Percentiles rank a stretch among this genome's conserved stretches.
phyloP scores from a whole-genome alignment of 2,797 vertebrate species.

The Darevskia nairensis region DNA sequence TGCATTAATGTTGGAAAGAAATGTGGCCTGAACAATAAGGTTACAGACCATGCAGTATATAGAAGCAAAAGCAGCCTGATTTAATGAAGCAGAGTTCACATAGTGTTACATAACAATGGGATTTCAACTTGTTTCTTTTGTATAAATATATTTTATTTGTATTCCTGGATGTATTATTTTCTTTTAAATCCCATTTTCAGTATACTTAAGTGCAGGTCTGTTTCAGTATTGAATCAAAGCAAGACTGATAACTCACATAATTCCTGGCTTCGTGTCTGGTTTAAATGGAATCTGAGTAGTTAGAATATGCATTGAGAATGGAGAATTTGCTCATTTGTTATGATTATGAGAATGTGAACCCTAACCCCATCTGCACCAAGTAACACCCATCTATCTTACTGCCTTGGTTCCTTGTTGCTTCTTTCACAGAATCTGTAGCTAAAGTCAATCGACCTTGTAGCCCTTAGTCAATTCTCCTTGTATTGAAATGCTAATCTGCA shows the following conservation, averaged over 20 bases:
- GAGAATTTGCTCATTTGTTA: constrained; percentile 34
- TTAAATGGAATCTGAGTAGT: constrained; percentile 37
- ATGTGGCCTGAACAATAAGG: constrained; percentile 90
- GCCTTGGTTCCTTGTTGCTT: constrained; percentile 24
- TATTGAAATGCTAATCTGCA: constrained; percentile 26
- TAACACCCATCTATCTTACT: constrained; percentile 52
- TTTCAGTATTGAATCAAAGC: constrained; percentile 60
- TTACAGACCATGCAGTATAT: constrained; percentile 80
- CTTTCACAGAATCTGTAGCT: constrained; percentile 34
- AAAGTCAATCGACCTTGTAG: constrained; percentile 22
- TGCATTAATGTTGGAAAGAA: constrained; percentile 93
- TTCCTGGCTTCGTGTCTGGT: constrained; percentile 42
- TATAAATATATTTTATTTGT: constrained; percentile 58
- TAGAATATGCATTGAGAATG: constrained; percentile 7
- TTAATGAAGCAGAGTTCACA: constrained; percentile 60
- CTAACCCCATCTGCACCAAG: constrained; percentile 49
- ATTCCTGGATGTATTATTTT: constrained; percentile 63
- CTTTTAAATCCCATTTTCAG: constrained; percentile 62
- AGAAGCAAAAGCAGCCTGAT: constrained; percentile 70
- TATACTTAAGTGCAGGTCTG: constrained; percentile 68
- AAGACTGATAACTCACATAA: constrained; percentile 63
- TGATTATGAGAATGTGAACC: constrained; percentile 32
- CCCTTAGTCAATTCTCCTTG: constrained; percentile 5
- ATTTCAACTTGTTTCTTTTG: constrained; percentile 66
- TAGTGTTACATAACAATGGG: constrained; percentile 66